Conservation (phyloP, 1,140 invertebrate genomes). For the Drosophila lacertosa region DNA sequence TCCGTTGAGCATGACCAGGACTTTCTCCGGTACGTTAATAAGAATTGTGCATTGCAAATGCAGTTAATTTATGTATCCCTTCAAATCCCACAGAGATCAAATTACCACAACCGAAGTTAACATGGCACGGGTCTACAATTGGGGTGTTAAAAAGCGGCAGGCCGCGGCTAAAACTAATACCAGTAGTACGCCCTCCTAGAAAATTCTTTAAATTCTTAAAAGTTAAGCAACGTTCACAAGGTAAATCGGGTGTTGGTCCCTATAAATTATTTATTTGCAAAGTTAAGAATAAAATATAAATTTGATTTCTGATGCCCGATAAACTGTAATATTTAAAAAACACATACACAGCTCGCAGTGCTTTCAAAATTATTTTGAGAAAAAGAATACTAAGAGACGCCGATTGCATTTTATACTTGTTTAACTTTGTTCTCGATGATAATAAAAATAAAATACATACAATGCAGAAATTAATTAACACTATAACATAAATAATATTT, state of each 20-base stretch:
- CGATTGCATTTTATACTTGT: constrained; percentile 41
- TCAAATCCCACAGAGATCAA: constrained; percentile 91
- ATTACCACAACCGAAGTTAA: constrained; percentile 99
- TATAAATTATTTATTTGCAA: constrained; percentile 64
- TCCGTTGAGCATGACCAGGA: constrained; percentile 95
- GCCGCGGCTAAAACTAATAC: constrained; percentile 83
- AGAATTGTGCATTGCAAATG: background rate
- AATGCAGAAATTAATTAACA: constrained; percentile 20
- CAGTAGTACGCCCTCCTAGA: constrained; percentile 49
- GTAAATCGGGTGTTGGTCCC: constrained; percentile 22
- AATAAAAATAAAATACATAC: constrained; percentile 58
- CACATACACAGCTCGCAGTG: constrained; percentile 34
- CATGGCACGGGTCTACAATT: constrained; percentile 98
- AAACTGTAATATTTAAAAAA: constrained; percentile 21
- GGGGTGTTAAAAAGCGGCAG: constrained; percentile 95
- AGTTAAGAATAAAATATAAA: constrained; percentile 1
- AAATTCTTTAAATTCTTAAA: constrained; percentile 1
- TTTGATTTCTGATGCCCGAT: constrained; percentile 3
- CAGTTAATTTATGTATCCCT: background rate
- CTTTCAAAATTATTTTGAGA: constrained; percentile 30
- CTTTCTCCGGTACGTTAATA: constrained; percentile 69
- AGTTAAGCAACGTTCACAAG: constrained; percentile 18
- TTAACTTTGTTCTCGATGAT: constrained; percentile 49
- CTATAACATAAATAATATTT: background rate
- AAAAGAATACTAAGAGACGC: constrained; percentile 31